Percentiles rank a stretch among this genome's conserved stretches.
These are phyloP conservation scores for Dunckerocampus dactyliophorus DNA, from an alignment of 2,113 vertebrate genomes.

Conservation along the genomic window DNA sequence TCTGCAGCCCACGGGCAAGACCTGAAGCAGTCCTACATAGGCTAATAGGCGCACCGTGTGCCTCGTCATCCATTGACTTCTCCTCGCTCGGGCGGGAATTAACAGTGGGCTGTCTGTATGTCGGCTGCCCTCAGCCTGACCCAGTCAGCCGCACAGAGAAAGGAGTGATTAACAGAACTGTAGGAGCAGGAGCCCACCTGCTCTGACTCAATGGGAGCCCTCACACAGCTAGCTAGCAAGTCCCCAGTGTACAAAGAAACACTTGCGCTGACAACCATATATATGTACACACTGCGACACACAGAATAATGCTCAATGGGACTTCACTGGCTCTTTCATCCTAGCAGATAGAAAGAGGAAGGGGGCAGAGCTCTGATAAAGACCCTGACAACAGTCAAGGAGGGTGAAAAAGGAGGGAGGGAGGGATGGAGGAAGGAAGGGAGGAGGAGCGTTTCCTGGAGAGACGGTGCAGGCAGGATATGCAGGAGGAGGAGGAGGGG, in stretches of 20 bases:
- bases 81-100: slow-evolving; percentile 34
- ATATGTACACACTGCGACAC: slow-evolving; percentile 47
- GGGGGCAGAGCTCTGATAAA: slow-evolving; percentile 59
- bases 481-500: slow-evolving; percentile 58
- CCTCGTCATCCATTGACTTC: slow-evolving; percentile 35
- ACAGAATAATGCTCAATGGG: slow-evolving; percentile 4
- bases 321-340: slow-evolving; percentile 59
- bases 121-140: slow-evolving; percentile 67
- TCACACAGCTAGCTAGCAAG: slow-evolving; percentile 45
- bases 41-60: slow-evolving; percentile 19
- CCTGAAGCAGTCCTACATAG: slow-evolving; percentile 6
- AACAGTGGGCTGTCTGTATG: slow-evolving; percentile 67
- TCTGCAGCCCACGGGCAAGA: slow-evolving; percentile 9
- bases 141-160: slow-evolving; percentile 66
- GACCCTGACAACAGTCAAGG: slow-evolving; percentile 51
- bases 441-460: slow-evolving; percentile 68
- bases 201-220: slow-evolving; percentile 67
- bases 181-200: slow-evolving; percentile 67
- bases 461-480: slow-evolving; percentile 69
- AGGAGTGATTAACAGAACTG: slow-evolving; percentile 66
- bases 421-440: slow-evolving; percentile 55
- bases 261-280: slow-evolving; percentile 57
- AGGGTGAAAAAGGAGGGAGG: slow-evolving; percentile 29
- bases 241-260: slow-evolving; percentile 47
- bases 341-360: slow-evolving; percentile 57